A percentile compares a stretch with the other conserved stretches of the same genome.
Conservation (phyloP, 2,888 invertebrate species). For the Heliconius ismenius region DNA sequence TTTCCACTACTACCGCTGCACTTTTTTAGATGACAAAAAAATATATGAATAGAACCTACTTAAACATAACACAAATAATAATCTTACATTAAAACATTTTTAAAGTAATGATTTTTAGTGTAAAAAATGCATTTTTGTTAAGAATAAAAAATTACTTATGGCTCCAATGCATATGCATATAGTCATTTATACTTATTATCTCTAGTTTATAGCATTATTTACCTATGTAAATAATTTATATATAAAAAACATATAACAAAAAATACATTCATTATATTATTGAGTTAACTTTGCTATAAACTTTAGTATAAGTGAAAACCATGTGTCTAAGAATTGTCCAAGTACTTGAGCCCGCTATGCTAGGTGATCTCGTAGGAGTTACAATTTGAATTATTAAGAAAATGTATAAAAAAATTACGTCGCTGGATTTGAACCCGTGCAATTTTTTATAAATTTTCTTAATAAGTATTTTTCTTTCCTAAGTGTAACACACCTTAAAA, state of each 20-base stretch:
- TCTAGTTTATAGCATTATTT: neutral
- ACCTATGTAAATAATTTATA: neutral
- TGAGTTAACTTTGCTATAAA: neutral
- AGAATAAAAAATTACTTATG: neutral
- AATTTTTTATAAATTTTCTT: too few relatives aligned
- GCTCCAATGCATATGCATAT: neutral
- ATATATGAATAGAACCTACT: neutral
- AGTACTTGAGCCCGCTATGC: neutral
- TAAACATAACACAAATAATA: neutral
- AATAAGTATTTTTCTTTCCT: too few relatives aligned
- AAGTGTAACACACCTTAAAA: too few relatives aligned
- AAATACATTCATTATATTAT: neutral
- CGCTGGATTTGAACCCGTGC: too few relatives aligned
- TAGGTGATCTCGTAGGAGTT: neutral
- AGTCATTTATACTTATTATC: conserved; percentile 21
- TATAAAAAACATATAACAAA: neutral
- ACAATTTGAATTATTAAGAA: neutral
- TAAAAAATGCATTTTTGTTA: neutral
- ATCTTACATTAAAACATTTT: neutral
- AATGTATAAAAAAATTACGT: too few relatives aligned
- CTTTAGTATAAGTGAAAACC: neutral
- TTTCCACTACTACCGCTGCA: too few relatives aligned
- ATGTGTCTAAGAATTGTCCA: neutral
- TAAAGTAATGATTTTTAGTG: neutral
- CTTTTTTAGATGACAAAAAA: too few relatives aligned